Evolutionary conservation across 1,140 invertebrate species (phyloP).

Genomic region (Aplysia californica): DNA sequence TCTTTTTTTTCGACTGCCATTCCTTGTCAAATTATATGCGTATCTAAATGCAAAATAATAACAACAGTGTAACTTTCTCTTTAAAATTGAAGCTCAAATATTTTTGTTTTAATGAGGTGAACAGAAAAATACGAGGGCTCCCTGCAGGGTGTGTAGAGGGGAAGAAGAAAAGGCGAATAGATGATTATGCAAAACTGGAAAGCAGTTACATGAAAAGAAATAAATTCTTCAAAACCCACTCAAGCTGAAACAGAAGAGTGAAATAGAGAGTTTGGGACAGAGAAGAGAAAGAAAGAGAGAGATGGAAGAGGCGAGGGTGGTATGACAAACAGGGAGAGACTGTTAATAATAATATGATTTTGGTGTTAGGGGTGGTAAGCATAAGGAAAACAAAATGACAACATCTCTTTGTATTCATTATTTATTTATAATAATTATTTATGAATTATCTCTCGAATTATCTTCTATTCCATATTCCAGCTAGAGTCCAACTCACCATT

Average conservation of each 20-base stretch:
- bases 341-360: neutral
- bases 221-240: neutral
- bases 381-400: neutral
- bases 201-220: neutral
- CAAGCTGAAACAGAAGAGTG: neutral
- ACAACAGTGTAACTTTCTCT: neutral
- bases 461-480: neutral
- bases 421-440: neutral
- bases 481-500: neutral
- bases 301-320: neutral
- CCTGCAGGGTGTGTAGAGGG: neutral
- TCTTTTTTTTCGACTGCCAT: too few relatives aligned
- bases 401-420: neutral
- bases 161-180: neutral
- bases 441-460: neutral
- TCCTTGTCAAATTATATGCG: too few relatives aligned
- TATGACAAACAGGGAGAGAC: neutral
- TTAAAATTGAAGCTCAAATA: neutral
- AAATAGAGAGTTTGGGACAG: neutral
- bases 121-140: neutral
- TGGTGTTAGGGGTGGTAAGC: neutral
- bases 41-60: too few relatives aligned
- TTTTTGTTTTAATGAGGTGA: neutral
- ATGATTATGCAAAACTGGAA: neutral
- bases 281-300: conserved; percentile 13